Percentiles rank a stretch among this genome's conserved stretches.
phyloP scores from a whole-genome alignment of 2,797 vertebrate species.

The Hydrolagus colliei region DNA sequence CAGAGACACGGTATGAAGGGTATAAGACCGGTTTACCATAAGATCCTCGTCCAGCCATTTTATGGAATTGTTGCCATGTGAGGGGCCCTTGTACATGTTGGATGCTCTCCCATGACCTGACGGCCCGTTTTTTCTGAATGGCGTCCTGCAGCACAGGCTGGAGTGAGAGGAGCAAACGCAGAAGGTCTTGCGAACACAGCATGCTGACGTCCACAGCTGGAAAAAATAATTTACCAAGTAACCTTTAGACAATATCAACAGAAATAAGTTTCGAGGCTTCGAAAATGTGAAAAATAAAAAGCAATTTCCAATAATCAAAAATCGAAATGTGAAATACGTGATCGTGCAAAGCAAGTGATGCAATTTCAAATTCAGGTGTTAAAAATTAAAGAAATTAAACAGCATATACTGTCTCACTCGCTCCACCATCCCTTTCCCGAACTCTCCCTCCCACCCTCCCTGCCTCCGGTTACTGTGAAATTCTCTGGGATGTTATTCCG shows the following conservation, averaged over 20 bases:
- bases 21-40: constrained; percentile 68
- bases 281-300: too few relatives aligned
- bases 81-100: constrained; percentile 82
- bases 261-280: too few relatives aligned
- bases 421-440: too few relatives aligned
- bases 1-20: background rate
- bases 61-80: constrained; percentile 98
- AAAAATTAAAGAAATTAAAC: too few relatives aligned
- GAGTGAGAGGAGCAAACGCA: constrained; percentile 89
- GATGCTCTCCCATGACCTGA: constrained; percentile 81
- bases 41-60: constrained; percentile 96
- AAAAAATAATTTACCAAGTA: background rate
- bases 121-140: constrained; percentile 92
- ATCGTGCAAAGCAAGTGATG: too few relatives aligned
- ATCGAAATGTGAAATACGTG: too few relatives aligned
- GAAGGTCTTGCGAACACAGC: constrained; percentile 94
- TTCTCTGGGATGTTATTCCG: too few relatives aligned
- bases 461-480: too few relatives aligned
- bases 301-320: too few relatives aligned
- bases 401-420: too few relatives aligned
- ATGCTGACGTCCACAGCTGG: constrained; percentile 78
- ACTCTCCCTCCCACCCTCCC: too few relatives aligned
- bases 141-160: constrained; percentile 95
- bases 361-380: too few relatives aligned
- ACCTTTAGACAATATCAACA: background rate